Evolutionary conservation across 2,113 vertebrate genomes (phyloP).

Genomic region (Salvelinus alpinus): DNA sequence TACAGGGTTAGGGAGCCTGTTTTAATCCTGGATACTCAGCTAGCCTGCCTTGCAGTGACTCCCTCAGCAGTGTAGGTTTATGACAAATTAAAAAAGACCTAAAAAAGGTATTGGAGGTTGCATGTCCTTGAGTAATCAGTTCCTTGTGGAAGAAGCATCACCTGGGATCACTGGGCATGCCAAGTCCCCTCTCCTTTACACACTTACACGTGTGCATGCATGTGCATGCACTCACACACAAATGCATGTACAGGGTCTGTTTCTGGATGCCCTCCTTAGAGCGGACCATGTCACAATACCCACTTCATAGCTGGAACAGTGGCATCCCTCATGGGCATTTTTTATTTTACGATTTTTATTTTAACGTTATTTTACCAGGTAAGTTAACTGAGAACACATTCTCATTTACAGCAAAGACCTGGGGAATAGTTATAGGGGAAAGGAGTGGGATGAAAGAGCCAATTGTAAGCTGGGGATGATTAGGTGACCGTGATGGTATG

Average conservation of each 20-base stretch:
- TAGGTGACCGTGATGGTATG: too few species aligned
- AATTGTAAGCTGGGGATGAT: too few species aligned
- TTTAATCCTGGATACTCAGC: constrained; percentile 2
- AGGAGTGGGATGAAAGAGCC: too few species aligned
- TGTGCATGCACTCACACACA: neutral
- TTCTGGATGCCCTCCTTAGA: constrained; percentile 53
- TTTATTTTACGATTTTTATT: too few species aligned
- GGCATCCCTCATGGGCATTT: constrained; percentile 34
- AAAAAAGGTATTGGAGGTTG: constrained; percentile 1
- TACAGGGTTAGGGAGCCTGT: constrained; percentile 16
- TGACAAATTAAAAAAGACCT: too few species aligned
- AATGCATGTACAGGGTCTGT: constrained; percentile 38
- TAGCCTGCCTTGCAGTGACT: constrained; percentile 25
- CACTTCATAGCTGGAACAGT: constrained; percentile 50
- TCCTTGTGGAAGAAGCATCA: constrained; percentile 11
- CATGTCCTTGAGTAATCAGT: constrained; percentile 40
- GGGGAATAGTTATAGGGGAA: too few species aligned
- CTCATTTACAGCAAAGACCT: too few species aligned
- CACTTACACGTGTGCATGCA: neutral
- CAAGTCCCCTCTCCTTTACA: too few species aligned
- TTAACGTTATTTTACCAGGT: too few species aligned
- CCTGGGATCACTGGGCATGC: too few species aligned
- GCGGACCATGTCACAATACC: constrained; percentile 41
- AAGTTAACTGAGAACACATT: too few species aligned
- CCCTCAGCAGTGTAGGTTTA: neutral